Evolutionary conservation across 2,113 vertebrate genomes (phyloP), one percentile per base, ranked within the genome.

Genomic region (Seriola rivoliana): DNA sequence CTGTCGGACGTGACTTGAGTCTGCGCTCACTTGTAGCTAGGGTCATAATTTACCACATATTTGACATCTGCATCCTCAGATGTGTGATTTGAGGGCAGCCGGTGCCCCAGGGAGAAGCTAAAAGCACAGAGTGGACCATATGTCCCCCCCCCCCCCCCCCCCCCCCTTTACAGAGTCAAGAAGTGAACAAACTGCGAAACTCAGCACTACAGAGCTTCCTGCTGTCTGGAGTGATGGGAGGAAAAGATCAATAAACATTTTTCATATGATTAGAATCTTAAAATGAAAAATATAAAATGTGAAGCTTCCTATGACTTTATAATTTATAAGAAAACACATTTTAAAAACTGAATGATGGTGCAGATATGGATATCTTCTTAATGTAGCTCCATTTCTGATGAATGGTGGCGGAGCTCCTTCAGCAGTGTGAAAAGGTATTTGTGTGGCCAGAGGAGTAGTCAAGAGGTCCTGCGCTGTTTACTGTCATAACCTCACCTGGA

Each of bases 31-130:
- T 88, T 80, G 69, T 1, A 71, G 11, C 40, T 9, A 7, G 23
- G 57, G 50, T 71, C 60, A 72, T 86, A n/a, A 85, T 80, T 89
- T 81, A 67, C 25, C 57, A 40, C 65, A 66, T 79, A 66, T 85
- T 65, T 81, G 84, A 81, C 90, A 91, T 92, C 88, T 92, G 90
- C 84, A 91, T 91, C 63, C 67, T 93, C 88, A 91, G 89, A 91
- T 93, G 87, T 76, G 68, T 84, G 83, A 80, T 90, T 91, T 82
- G 69, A 62, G 87, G 86, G 82, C 85, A 87, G 71, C 75, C 12
- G 11, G 38, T 21, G 75, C 90, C 88, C 63, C 62, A n/a, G 82
- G 89, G 92, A 88, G 60, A 77, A 67, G 64, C 91, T 87, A 71
- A 89, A 87, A 92, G 89, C 72, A 64, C 58, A 54, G 67, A 75